Evolutionary conservation across 1,140 invertebrate genomes (phyloP).

Genomic region (Leptopilina clavipes): DNA sequence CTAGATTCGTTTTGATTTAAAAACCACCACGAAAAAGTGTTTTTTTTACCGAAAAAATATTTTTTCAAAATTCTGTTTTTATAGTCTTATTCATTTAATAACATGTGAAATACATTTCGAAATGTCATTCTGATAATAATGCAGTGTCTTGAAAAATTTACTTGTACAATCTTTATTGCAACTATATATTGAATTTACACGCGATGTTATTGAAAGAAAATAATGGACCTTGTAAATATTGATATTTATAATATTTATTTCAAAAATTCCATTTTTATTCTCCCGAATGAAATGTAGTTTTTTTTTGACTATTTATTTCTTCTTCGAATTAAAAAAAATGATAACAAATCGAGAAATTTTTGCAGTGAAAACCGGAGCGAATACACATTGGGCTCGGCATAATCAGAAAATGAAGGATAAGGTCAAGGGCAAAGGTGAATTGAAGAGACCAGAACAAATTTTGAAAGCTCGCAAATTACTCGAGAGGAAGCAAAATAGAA

Average conservation of each 20-base stretch:
- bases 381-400: conserved; percentile 78
- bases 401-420: conserved; percentile 78
- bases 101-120: background rate
- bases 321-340: too few relatives aligned
- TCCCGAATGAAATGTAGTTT: too few relatives aligned
- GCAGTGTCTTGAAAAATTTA: background rate
- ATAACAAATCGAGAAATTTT: background rate
- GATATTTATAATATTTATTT: background rate
- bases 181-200: conserved; percentile 3
- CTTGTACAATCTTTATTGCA: background rate
- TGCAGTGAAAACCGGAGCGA: conserved; percentile 67
- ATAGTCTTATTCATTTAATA: background rate
- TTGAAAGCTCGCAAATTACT: conserved; percentile 79
- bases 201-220: conserved; percentile 22
- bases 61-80: background rate
- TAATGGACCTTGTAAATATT: conserved; percentile 18
- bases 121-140: background rate
- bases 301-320: too few relatives aligned
- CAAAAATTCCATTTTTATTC: background rate
- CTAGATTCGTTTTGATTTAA: too few relatives aligned
- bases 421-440: conserved; percentile 73
- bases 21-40: too few relatives aligned
- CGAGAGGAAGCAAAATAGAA: conserved; percentile 75
- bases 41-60: too few relatives aligned
- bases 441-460: conserved; percentile 83